Conservation (phyloP, 2,113 vertebrate genomes). For the Pygathrix nemaeus region DNA sequence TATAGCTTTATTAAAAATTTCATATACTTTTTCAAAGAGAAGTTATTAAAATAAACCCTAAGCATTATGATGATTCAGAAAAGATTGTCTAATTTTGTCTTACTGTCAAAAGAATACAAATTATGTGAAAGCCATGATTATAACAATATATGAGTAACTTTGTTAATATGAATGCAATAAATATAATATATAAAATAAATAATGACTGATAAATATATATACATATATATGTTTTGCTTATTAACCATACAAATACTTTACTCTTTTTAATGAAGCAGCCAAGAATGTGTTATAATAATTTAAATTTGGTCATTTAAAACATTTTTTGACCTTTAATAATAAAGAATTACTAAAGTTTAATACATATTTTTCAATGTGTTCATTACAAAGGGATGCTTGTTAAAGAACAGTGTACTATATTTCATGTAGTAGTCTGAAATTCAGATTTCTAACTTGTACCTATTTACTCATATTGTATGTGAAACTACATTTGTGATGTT, state of each 20-base stretch:
- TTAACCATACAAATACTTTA: neutral
- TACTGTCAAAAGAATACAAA: neutral
- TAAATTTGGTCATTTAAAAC: constrained; percentile 10
- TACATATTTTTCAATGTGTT: neutral
- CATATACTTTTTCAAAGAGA: neutral
- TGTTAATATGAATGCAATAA: neutral
- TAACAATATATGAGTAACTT: neutral
- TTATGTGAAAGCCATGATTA: neutral
- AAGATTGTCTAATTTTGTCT: neutral
- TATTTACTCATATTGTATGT: neutral
- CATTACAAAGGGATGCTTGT: neutral
- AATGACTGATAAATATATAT: neutral
- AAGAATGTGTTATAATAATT: neutral
- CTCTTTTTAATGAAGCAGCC: neutral
- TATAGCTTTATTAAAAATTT: neutral
- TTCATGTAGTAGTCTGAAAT: neutral
- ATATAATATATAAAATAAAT: neutral
- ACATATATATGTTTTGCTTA: neutral
- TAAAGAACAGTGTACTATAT: neutral
- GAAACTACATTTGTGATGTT: neutral
- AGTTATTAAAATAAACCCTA: neutral
- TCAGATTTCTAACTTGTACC: neutral
- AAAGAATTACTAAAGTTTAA: neutral
- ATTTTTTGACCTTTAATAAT: neutral
- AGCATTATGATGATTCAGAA: neutral